These are phyloP conservation scores for Cheilosia scutellata DNA, from an alignment of 2,888 invertebrate genomes.

Conservation along the genomic window DNA sequence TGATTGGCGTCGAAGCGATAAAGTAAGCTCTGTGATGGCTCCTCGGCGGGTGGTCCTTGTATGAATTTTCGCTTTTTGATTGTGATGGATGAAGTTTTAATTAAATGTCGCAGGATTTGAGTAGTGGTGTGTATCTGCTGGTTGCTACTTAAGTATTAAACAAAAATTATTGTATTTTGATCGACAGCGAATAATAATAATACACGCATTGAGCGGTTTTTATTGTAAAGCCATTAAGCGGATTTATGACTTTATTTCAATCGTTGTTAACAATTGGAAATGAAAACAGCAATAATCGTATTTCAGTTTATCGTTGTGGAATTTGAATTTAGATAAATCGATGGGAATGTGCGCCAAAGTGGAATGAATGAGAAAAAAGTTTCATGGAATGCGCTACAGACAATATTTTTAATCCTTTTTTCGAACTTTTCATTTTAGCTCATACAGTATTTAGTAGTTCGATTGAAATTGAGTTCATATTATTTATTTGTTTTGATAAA, in stretches of 20 bases:
- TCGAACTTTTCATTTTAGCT: not conserved
- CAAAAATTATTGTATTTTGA: not conserved
- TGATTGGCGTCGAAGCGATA: constrained; percentile 26
- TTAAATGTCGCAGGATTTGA: constrained; percentile 40
- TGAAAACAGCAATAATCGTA: constrained; percentile 11
- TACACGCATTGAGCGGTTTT: constrained; percentile 5
- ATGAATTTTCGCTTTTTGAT: constrained; percentile 40
- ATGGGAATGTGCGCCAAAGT: not conserved
- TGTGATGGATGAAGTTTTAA: constrained; percentile 62
- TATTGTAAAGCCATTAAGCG: constrained; percentile 26
- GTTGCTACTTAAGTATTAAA: not conserved
- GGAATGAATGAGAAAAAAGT: not conserved
- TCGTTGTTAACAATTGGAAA: constrained; percentile 21
- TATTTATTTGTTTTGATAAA: no score
- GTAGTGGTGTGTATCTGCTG: not conserved
- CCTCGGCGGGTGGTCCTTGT: not conserved
- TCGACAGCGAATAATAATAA: constrained; percentile 24
- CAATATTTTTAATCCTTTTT: not conserved
- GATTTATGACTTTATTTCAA: constrained; percentile 46
- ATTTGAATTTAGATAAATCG: constrained; percentile 5
- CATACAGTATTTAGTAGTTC: not conserved
- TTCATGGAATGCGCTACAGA: not conserved
- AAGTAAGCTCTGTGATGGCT: constrained; percentile 19
- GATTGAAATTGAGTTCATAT: not conserved
- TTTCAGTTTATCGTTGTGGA: constrained; percentile 1